phyloP scores from a whole-genome alignment of 2,888 invertebrate genomes.

The Nomada ruficornis region DNA sequence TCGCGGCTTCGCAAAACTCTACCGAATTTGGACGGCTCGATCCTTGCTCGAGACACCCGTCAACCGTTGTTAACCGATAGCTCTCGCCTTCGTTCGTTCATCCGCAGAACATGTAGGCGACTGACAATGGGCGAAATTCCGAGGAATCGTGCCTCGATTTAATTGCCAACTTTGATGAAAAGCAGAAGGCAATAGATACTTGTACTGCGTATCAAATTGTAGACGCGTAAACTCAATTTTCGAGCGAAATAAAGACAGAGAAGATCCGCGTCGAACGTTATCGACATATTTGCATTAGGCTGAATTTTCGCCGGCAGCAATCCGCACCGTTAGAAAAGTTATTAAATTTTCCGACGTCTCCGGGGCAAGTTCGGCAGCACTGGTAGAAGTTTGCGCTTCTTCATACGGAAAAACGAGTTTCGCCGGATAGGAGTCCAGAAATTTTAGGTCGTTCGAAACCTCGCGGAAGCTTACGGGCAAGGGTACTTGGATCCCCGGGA shows the following conservation, averaged over 20 bases:
- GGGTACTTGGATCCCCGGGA: constrained; percentile 49
- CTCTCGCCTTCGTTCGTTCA: neutral
- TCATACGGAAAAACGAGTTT: constrained; percentile 68
- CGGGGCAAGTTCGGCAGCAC: constrained; percentile 48
- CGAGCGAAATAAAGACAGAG: neutral
- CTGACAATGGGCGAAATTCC: too few species aligned
- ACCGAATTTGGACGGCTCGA: neutral
- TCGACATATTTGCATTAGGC: constrained; percentile 42
- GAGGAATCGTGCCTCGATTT: too few species aligned
- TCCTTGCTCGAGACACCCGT: neutral
- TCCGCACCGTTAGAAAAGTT: constrained; percentile 61
- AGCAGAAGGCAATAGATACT: too few species aligned
- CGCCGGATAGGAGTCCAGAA: constrained; percentile 59
- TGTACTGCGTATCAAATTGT: too few species aligned
- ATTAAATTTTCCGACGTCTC: constrained; percentile 65
- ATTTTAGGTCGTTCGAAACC: constrained; percentile 65
- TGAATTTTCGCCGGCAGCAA: constrained; percentile 35
- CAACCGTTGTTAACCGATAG: constrained; percentile 5
- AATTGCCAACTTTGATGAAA: too few species aligned
- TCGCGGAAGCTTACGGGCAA: constrained; percentile 43
- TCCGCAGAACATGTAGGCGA: too few species aligned
- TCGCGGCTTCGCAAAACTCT: constrained; percentile 1
- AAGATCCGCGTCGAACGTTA: constrained; percentile 27
- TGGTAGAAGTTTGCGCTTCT: constrained; percentile 53
- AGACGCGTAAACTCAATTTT: too few species aligned